These are phyloP conservation scores for Nesospiza acunhae DNA, from an alignment of 2,113 vertebrate species.

Conservation along the genomic window DNA sequence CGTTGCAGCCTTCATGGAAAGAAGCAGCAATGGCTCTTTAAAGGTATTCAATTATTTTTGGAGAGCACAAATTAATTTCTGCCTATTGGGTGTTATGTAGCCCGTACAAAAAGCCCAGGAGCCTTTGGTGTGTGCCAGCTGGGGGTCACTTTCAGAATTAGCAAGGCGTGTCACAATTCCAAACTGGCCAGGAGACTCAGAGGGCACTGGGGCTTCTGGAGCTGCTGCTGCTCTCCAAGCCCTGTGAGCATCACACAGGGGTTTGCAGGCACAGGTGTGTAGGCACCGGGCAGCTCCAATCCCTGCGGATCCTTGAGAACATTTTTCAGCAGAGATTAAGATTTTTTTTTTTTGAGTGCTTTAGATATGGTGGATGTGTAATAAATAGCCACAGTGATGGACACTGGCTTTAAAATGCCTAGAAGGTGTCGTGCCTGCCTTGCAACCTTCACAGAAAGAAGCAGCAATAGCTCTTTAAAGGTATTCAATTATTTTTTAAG, in stretches of 20 bases:
- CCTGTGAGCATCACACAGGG: fast-evolving
- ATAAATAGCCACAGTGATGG: background rate
- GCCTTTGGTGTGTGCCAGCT: fast-evolving
- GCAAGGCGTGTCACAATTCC: background rate
- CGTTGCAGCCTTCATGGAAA: background rate
- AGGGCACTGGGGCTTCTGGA: background rate
- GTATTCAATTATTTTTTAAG: background rate
- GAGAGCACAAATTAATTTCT: background rate
- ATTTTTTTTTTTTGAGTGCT: background rate
- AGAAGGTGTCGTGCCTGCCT: background rate
- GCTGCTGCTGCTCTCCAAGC: background rate
- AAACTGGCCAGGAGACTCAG: fast-evolving
- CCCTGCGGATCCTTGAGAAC: background rate
- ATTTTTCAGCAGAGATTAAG: background rate
- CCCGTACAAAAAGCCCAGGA: background rate
- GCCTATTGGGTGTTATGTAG: background rate
- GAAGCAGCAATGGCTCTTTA: background rate
- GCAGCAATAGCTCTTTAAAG: background rate
- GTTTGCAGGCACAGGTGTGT: background rate
- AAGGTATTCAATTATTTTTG: background rate
- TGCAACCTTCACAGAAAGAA: background rate
- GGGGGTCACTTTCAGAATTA: background rate
- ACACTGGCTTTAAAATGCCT: background rate
- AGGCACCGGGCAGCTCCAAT: background rate
- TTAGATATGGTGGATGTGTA: background rate